Evolutionary conservation across 1,140 invertebrate genomes (phyloP), one percentile per base, ranked within the genome.

Genomic region (Samia ricini): DNA sequence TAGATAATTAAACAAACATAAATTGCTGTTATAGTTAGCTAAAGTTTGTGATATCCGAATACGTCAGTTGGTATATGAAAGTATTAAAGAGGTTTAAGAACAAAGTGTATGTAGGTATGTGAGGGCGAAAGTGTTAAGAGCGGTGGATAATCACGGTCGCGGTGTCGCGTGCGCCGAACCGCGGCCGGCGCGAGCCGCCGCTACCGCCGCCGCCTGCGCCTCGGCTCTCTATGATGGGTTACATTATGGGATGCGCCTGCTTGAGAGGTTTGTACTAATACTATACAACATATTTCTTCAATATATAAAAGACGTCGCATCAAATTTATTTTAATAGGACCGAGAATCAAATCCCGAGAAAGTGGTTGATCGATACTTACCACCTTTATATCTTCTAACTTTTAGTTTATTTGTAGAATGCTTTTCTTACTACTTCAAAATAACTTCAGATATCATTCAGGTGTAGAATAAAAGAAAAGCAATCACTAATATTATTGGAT

Each of bases 221-320:
- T 66, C 78, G 84, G 22, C 60, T 79, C 58, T 92, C 92, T 83
- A 95, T 96, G 95, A 96, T 96, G 95, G 95, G 94, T 91, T 96
- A 95, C 93, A 96, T 96, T 93, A 96, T 96, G 95, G 95, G 95
- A 91, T 96, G 95, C 92, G 95, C 95, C 91, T 95, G 95, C 92
- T 94, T 96, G 91, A 95, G 95, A 95, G 95, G 95, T 96, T 94
- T 82, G 81, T 84, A 72, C 4, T 10, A 42, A 19, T n/a, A 20
- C 20, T 18, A 20, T 15, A 23, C 22, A 42, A 12, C 33, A 15
- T 42, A 12, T 42, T 42, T 29, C 6, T 29, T 29, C 26, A 0
- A 42, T 42, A 29, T 42, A 42, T 42, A 15, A 42, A 42, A 42
- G 33, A 42, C 3, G 15, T 42, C 33, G 33, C 26, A 29, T 2